Base-by-base conservation (phyloP, 2,113 vertebrate species). In the Pluvialis apricaria region DNA sequence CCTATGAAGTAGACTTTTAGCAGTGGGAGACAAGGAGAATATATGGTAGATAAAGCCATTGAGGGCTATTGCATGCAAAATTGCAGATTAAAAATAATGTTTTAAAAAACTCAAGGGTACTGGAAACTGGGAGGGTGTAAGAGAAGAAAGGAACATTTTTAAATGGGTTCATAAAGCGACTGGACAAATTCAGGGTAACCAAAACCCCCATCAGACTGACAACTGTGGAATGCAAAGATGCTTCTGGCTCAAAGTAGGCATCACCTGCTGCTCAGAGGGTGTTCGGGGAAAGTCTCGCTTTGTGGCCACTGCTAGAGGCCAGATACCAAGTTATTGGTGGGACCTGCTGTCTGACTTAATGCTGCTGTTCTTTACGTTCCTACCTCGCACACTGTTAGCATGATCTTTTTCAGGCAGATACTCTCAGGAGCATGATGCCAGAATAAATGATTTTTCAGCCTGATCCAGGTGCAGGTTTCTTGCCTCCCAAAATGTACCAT, bases 351-450 rank as follows among this genome's bases (percentile, higher is more conserved):
- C 29, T 58, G 34, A 68, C 29, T 82, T 66, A 32, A 45, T 38
- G 34, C 15, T 32, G 12, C 51, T 0, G 0, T 21, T 77, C 29
- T 62, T 72, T 40, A 13, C 1, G 2, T 73, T 58, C 15, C 29
- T 66, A n/a, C 15, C 8, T 17, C 19, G 9, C n/a, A 19, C 9
- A 4, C 7, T 24, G 11, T 44, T 86, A 57, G 22, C 5, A 2
- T 13, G 21, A 34, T 7, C 18, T 65, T 92, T 79, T 38, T 84
- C 34, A 57, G 49, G 70, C n/a, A 91, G 57, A 32, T 65, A 11
- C 24, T 62, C 25, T 32, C 17, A 65, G 92, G 29, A 83, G 65
- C 2, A 0, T 15, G n/a, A 72, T 26, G 15, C 31, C 58, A 36
- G 34, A 82, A 76, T 31, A 89, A 91, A 72, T 5, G 4, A 40